Percentiles rank a stretch among this genome's conserved stretches.
phyloP scores from a whole-genome alignment of 2,888 invertebrate species.

The Schrankia costaestrigalis region DNA sequence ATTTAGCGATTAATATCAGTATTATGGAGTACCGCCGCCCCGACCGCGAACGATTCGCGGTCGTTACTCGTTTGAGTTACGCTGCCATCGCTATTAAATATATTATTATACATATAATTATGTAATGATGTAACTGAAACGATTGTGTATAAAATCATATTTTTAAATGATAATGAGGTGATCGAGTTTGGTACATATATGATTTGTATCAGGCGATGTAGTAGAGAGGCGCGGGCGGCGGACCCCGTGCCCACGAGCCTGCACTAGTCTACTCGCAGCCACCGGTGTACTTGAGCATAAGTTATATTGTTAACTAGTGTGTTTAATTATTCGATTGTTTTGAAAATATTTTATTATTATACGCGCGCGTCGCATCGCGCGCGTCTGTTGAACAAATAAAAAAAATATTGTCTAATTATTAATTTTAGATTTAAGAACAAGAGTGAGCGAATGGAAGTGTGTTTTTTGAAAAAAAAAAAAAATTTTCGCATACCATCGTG shows the following conservation, averaged over 20 bases:
- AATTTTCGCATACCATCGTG: conserved; percentile 77
- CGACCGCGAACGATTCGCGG: conserved; percentile 10
- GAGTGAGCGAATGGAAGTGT: conserved; percentile 78
- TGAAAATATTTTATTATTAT: conserved; percentile 80
- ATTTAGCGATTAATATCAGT: conserved; percentile 45
- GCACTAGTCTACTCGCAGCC: conserved; percentile 34
- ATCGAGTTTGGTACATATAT: conserved; percentile 54
- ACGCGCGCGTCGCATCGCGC: conserved; percentile 73
- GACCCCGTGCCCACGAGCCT: conserved; percentile 29
- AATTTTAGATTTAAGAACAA: conserved; percentile 80
- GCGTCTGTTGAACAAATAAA: conserved; percentile 81
- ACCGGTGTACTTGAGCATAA: conserved; percentile 62
- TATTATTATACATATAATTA: conserved; percentile 33
- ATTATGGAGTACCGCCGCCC: conserved; percentile 38
- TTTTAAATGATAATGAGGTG: conserved; percentile 51
- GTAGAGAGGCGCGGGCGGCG: conserved; percentile 20
- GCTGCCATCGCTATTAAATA: conserved; percentile 60
- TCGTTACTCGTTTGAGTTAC: conserved; percentile 42
- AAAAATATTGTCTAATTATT: conserved; percentile 80
- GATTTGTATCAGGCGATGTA: conserved; percentile 49
- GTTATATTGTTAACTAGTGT: conserved; percentile 80
- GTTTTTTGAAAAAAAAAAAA: conserved; percentile 73
- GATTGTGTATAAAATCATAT: conserved; percentile 66
- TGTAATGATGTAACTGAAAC: conserved; percentile 48
- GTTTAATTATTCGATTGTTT: conserved; percentile 81